These are phyloP conservation scores for Scleropages formosus DNA, from an alignment of 2,797 vertebrate species.

Conservation along the genomic window DNA sequence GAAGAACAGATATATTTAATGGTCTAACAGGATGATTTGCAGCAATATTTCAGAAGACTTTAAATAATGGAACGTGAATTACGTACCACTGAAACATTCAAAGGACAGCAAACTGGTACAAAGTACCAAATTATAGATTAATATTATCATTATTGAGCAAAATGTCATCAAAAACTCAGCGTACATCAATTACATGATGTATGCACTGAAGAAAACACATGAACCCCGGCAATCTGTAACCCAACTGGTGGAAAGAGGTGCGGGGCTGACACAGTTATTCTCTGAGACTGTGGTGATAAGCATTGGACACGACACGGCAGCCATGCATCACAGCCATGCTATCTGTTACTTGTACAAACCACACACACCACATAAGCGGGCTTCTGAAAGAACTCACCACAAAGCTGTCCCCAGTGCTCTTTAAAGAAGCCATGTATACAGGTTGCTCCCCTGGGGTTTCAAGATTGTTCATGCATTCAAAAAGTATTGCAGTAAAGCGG, in stretches of 20 bases:
- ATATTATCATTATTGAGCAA: neutral
- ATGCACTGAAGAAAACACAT: neutral
- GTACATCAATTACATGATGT: neutral
- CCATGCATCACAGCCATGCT: neutral
- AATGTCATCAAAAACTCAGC: neutral
- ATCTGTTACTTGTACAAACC: conserved; percentile 4
- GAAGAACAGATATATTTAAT: too few species aligned
- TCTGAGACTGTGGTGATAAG: neutral
- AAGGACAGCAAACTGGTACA: too few species aligned
- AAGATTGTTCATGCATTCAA: too few species aligned
- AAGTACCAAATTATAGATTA: too few species aligned
- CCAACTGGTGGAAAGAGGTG: neutral
- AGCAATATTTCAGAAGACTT: neutral
- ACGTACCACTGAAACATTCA: too few species aligned
- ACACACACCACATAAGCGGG: neutral
- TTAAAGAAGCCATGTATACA: conserved; percentile 4
- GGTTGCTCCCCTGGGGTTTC: too few species aligned
- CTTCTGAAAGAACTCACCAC: neutral
- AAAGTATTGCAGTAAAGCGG: neutral
- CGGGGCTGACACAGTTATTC: neutral
- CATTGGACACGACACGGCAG: neutral
- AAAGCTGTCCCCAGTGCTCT: conserved; percentile 1
- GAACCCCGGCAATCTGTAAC: neutral
- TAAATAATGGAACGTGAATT: too few species aligned
- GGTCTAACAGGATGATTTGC: neutral